Percentiles rank a stretch among this genome's conserved stretches.
These are phyloP conservation scores for Apamea crenata DNA, from an alignment of 2,888 invertebrate genomes.

Conservation along the genomic window DNA sequence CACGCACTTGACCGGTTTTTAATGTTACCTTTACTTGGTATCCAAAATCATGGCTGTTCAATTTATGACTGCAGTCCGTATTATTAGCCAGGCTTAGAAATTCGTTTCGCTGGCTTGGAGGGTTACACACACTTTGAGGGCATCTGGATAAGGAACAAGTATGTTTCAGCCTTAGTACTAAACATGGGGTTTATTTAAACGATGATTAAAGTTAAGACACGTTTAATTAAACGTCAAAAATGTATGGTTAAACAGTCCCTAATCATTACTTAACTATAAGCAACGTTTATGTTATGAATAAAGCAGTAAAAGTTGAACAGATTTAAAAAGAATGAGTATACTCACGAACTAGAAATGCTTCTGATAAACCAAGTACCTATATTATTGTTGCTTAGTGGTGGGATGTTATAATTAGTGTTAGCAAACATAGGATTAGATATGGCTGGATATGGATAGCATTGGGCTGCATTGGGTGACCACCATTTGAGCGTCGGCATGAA, in stretches of 20 bases:
- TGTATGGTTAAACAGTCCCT: neutral
- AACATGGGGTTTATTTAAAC: neutral
- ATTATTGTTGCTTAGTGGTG: slow-evolving; percentile 59
- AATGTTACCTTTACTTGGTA: slow-evolving; percentile 59
- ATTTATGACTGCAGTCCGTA: slow-evolving; percentile 36
- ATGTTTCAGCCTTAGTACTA: neutral
- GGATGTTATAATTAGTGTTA: slow-evolving; percentile 54
- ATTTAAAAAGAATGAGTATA: slow-evolving; percentile 33
- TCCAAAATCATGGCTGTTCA: slow-evolving; percentile 38
- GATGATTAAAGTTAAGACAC: neutral
- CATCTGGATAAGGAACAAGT: slow-evolving; percentile 29
- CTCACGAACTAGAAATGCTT: slow-evolving; percentile 80
- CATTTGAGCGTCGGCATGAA: slow-evolving; percentile 78
- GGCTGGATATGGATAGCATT: slow-evolving; percentile 47
- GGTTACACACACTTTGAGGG: slow-evolving; percentile 27
- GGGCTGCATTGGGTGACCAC: slow-evolving; percentile 57
- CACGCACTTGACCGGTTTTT: no score
- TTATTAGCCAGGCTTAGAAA: slow-evolving; percentile 18
- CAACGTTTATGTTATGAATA: neutral
- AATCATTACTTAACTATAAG: neutral
- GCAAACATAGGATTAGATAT: slow-evolving; percentile 40
- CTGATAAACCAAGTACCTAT: slow-evolving; percentile 80
- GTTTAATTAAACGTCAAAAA: neutral
- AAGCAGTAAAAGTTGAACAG: neutral
- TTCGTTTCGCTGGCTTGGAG: slow-evolving; percentile 39